Base-by-base conservation (phyloP, 2,888 invertebrate species). In the Pollenia angustigena region DNA sequence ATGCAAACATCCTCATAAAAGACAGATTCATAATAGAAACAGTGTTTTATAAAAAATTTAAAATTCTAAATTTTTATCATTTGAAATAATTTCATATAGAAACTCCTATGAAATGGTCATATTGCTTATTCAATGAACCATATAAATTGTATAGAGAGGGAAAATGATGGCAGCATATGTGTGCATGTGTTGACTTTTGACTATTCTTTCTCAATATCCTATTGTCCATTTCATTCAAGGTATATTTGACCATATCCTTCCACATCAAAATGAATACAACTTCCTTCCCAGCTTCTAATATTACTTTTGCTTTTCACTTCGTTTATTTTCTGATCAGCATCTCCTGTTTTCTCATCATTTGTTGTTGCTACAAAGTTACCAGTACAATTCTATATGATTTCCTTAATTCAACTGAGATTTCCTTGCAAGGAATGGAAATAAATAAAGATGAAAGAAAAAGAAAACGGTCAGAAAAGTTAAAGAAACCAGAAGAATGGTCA, bases 211-310 rank as follows among this genome's bases (percentile, higher is more conserved):
- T 74, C 14, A 23, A 50, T 18, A 66, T 64, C 32, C 46, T 74
- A 68, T 74, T 81, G 78, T 78, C 48, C 68, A 81, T 32, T 74
- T 64, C 9, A 78, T 81, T 23, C 54, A 74, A 81, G 72, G 56
- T 82, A 79, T 82, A 78, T 68, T 75, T 79, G 78, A 85, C 72
- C 74, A 69, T 69, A 74, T 76, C 76, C 81, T 72, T 81, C 44
- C 71, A 40, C n/a, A 60, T 62, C 54, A 54, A 60, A 72, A 69
- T 76, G 60, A 81, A 32, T 79, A 60, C 60, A 78, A 74, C 74
- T 81, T 81, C 78, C 78, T 71, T 52, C 76, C 76, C 18, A 76
- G 75, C 50, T 79, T n/a, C 18, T 78, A 76, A 64, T 83, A 76
- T 76, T 48, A 23, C n/a, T 64, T 56, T 80, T 85, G 50, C 80